Base-by-base conservation (phyloP, 2,113 vertebrate species). In the Mola mola region DNA sequence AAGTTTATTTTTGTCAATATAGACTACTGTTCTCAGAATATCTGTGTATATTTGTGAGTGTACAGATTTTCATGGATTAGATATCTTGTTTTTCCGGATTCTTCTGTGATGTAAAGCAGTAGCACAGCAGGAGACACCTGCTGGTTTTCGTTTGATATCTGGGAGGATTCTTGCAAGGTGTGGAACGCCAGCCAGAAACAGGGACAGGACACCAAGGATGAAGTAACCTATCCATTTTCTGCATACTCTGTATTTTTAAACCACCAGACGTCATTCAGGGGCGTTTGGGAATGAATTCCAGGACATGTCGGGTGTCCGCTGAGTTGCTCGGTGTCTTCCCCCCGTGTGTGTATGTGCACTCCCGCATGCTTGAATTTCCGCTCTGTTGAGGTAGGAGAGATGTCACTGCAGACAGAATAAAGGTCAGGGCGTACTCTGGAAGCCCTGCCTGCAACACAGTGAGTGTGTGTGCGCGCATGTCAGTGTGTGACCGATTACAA, bases 171-270 rank as follows among this genome's bases (percentile, higher is more conserved):
- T 46, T 40, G 50, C 22, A 48, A 65, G 57, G 51, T 73, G 63
- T 40, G 46, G 46, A 53, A 41, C 61, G 26, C 59, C 56, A 63
- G 62, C 38, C 47, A 72, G 68, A 79, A 88, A 85, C 44, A 16
- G 67, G 82, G 77, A 81, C 74, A 84, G 58, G 72, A 85, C 81
- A 73, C 81, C 56, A 78, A 86, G 81, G 81, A 87, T 82, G 71
- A 68, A 76, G 67, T 64, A 81, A 76, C 79, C 61, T 59, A 60
- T 78, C 67, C n/a, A 11, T 79, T 82, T 86, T 84, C 73, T 83
- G 81, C 70, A 76, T 80, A 87, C 72, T 85, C 73, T 85, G 69
- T 87, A 83, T 87, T 87, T 88, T 88, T 86, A 87, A 81, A 76
- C 72, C 51, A 19, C 17, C n/a, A 8, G 51, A 84, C 78, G 78